phyloP scores from a whole-genome alignment of 2,113 vertebrate genomes.

The Melanerpes aurifrons region DNA sequence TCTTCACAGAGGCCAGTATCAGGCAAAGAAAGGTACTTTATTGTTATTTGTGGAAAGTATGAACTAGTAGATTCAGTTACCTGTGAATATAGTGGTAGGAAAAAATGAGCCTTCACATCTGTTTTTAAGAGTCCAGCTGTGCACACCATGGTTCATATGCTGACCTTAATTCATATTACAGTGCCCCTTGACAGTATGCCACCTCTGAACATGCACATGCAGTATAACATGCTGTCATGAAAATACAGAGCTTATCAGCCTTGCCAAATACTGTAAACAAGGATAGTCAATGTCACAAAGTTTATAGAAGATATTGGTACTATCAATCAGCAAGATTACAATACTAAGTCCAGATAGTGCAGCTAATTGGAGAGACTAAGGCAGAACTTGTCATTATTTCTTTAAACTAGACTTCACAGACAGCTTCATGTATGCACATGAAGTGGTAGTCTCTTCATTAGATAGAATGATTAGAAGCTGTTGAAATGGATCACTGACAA shows the following conservation, averaged over 20 bases:
- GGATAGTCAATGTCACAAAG: background rate
- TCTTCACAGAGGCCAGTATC: background rate
- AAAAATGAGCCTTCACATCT: background rate
- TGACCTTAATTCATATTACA: slow-evolving; percentile 53
- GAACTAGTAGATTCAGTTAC: background rate
- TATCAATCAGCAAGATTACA: fast-evolving
- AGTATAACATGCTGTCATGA: slow-evolving; percentile 5
- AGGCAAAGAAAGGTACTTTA: background rate
- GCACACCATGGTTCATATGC: background rate
- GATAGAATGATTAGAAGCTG: background rate
- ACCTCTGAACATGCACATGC: slow-evolving; percentile 23
- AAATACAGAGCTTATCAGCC: background rate
- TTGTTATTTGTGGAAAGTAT: background rate
- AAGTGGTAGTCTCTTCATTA: background rate
- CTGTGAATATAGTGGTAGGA: background rate
- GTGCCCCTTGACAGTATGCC: slow-evolving; percentile 28
- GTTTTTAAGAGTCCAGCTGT: slow-evolving; percentile 18
- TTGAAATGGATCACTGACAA: background rate
- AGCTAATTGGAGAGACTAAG: background rate
- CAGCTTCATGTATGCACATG: background rate
- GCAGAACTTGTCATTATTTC: background rate
- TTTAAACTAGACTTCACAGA: background rate
- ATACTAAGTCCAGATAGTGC: background rate
- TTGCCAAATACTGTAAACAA: slow-evolving; percentile 2
- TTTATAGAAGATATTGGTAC: background rate